Evolutionary conservation across 2,113 vertebrate genomes (phyloP).

Genomic region (Chionis minor): DNA sequence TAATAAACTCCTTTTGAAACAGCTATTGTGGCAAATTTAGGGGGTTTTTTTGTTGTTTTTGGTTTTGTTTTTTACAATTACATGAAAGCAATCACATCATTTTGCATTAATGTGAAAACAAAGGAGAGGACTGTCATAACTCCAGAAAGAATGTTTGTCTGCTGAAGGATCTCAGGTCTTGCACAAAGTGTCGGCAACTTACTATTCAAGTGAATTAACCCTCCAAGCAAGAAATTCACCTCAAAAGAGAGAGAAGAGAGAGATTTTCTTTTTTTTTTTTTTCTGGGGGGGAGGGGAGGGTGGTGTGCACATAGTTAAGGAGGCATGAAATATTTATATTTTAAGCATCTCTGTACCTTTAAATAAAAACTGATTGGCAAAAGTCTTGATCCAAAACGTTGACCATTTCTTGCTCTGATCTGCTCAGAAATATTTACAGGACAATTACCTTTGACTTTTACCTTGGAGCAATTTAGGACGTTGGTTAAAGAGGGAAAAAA

Average conservation of each 20-base stretch:
- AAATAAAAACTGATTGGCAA: not conserved
- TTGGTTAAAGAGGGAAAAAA: not conserved
- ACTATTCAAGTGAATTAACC: not conserved
- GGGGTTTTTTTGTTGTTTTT: too few species aligned
- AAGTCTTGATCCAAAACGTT: not conserved
- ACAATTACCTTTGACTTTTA: not conserved
- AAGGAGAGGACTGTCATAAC: not conserved
- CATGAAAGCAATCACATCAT: not conserved
- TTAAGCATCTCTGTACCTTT: not conserved
- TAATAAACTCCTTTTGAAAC: not conserved
- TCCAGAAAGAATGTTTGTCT: not conserved
- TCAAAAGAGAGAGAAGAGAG: not conserved
- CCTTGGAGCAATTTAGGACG: not conserved
- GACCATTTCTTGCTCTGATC: not conserved
- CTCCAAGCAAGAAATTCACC: not conserved
- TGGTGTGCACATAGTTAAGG: not conserved
- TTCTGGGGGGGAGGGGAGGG: accelerated
- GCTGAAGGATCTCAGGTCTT: not conserved
- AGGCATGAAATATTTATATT: not conserved
- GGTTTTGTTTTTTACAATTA: not conserved
- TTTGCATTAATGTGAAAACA: not conserved
- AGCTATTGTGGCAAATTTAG: not conserved
- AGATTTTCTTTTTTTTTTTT: not conserved
- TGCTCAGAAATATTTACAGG: not conserved
- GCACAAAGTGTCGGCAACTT: not conserved